phyloP scores from a whole-genome alignment of 1,140 invertebrate species.

The Colletes gigas region DNA sequence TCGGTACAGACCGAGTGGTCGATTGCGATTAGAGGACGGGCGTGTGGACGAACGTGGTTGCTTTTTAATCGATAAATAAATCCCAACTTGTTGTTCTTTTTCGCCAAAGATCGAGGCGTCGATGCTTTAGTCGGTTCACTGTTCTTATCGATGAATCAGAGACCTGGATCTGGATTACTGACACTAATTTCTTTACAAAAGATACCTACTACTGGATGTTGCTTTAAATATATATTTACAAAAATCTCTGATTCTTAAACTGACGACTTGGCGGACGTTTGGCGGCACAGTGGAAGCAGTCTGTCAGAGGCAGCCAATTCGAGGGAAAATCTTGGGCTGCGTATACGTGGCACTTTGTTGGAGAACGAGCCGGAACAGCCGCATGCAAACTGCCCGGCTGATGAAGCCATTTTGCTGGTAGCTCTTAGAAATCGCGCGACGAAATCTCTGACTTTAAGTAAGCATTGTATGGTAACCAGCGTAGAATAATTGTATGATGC shows the following conservation, averaged over 20 bases:
- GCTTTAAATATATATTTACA: too few species aligned
- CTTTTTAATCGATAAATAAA: conserved; percentile 67
- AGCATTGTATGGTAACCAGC: conserved; percentile 64
- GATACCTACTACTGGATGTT: too few species aligned
- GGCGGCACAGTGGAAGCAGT: not conserved
- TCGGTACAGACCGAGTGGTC: conserved; percentile 33
- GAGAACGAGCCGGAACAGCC: conserved; percentile 24
- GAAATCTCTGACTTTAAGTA: conserved; percentile 60
- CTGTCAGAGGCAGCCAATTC: not conserved
- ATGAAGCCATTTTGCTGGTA: conserved; percentile 61
- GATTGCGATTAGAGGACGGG: conserved; percentile 32
- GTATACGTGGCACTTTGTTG: not conserved
- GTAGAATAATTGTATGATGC: conserved; percentile 52
- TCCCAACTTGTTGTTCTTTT: conserved; percentile 16
- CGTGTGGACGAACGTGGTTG: conserved; percentile 41
- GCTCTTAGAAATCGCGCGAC: conserved; percentile 52
- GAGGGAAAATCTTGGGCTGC: not conserved
- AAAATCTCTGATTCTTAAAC: too few species aligned
- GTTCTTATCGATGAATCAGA: not conserved
- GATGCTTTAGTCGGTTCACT: not conserved
- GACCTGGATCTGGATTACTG: not conserved
- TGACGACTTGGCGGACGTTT: too few species aligned
- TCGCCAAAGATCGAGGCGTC: conserved; percentile 22
- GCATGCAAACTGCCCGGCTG: conserved; percentile 42
- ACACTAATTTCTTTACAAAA: too few species aligned